phyloP scores from a whole-genome alignment of 2,888 invertebrate species.

The Liopterus haemorrhoidalis region DNA sequence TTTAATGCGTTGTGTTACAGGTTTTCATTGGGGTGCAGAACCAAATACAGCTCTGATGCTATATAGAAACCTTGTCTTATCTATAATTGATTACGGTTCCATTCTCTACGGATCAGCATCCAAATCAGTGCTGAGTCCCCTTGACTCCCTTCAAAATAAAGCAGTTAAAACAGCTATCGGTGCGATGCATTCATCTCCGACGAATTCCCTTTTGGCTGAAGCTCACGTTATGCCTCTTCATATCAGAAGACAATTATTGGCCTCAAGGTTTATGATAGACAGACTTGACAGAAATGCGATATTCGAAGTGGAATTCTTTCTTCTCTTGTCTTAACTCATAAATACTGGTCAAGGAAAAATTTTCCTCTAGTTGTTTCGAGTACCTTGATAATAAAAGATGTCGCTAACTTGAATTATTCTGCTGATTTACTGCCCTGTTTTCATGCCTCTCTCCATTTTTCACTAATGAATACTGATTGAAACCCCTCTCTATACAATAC shows the following conservation, averaged over 20 bases:
- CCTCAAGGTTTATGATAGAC: constrained; percentile 8
- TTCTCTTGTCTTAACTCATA: too few species aligned
- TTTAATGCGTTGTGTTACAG: background rate
- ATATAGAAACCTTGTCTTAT: constrained; percentile 4
- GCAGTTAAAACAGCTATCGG: constrained; percentile 7
- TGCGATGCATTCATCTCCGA: constrained; percentile 3
- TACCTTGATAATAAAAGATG: too few species aligned
- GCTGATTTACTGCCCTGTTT: too few species aligned
- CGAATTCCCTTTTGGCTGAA: constrained; percentile 7
- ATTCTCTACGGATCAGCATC: constrained; percentile 1
- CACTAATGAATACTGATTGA: too few species aligned
- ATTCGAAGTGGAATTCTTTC: too few species aligned
- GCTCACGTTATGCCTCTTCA: constrained; percentile 8
- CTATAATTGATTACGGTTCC: constrained; percentile 10
- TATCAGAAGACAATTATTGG: constrained; percentile 8
- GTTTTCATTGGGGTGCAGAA: constrained; percentile 6
- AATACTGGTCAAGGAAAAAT: too few species aligned
- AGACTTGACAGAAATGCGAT: too few species aligned
- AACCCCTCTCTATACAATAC: too few species aligned
- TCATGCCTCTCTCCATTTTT: too few species aligned
- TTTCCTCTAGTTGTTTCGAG: too few species aligned
- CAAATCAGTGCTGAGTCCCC: background rate
- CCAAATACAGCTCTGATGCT: background rate
- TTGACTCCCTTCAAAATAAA: constrained; percentile 8
- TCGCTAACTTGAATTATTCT: too few species aligned